These are phyloP conservation scores for Furcifer pardalis DNA, from an alignment of 2,797 vertebrate species.

Conservation along the genomic window DNA sequence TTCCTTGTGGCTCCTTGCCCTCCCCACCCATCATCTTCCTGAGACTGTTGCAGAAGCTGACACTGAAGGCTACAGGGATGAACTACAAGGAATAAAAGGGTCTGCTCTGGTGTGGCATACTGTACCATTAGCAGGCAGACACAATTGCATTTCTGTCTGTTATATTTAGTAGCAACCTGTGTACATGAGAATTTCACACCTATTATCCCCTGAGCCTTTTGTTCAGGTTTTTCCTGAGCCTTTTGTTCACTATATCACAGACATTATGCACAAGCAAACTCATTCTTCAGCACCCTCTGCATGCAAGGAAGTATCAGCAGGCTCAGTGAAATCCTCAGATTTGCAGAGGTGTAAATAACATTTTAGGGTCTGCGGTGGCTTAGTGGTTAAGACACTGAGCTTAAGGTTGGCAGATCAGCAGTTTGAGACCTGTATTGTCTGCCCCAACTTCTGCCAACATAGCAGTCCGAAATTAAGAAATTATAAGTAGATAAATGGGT, in stretches of 20 bases:
- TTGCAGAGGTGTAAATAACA: conserved; percentile 18
- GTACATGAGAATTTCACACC: neutral
- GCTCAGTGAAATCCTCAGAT: no score
- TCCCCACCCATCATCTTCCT: neutral
- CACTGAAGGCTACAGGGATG: neutral
- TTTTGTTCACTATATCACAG: conserved; percentile 30
- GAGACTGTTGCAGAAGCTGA: neutral
- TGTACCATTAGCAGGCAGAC: no score
- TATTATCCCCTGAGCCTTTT: conserved; percentile 23
- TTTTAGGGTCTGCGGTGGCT: no score
- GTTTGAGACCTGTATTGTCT: no score
- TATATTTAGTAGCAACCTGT: neutral
- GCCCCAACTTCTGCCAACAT: no score
- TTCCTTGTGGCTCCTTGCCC: neutral
- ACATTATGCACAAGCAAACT: neutral
- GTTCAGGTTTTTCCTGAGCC: conserved; percentile 26
- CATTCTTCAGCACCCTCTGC: neutral
- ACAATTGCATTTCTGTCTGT: neutral
- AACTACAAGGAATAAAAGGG: no score
- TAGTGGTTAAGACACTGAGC: no score
- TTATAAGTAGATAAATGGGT: no score
- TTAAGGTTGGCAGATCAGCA: no score
- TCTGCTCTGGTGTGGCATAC: neutral
- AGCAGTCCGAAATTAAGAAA: no score
- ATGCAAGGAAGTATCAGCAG: neutral